These are phyloP conservation scores for Adelognathus sp. DNA, from an alignment of 2,888 invertebrate species.

Conservation along the genomic window DNA sequence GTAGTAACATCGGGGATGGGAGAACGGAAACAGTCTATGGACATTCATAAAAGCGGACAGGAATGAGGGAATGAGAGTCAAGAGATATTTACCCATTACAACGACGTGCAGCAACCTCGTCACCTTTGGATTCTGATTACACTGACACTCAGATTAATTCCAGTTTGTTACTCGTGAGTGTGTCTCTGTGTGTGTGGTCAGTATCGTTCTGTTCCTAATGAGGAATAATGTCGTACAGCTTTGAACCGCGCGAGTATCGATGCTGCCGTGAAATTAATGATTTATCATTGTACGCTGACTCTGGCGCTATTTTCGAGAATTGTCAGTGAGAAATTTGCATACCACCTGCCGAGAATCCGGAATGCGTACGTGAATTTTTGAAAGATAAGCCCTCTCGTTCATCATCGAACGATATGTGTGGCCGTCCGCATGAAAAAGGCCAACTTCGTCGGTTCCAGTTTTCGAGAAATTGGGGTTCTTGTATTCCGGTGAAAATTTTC, in stretches of 20 bases:
- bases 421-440: too few species aligned
- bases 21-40: neutral
- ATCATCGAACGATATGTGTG: too few species aligned
- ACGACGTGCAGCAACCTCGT: neutral
- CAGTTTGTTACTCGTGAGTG: too few species aligned
- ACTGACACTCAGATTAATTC: neutral
- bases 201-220: neutral
- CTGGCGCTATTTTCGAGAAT: neutral
- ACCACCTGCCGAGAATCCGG: too few species aligned
- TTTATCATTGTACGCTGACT: neutral
- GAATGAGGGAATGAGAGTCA: neutral
- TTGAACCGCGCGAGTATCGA: neutral
- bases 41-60: neutral
- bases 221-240: neutral
- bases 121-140: neutral
- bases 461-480: too few species aligned
- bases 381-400: too few species aligned
- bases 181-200: too few species aligned
- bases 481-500: too few species aligned
- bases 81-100: neutral
- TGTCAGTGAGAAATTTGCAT: neutral
- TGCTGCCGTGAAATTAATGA: slow-evolving; percentile 3
- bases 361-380: too few species aligned
- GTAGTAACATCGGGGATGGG: neutral
- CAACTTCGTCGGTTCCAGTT: too few species aligned